phyloP scores from a whole-genome alignment of 2,888 invertebrate species.

The Tryphoninae sp. region DNA sequence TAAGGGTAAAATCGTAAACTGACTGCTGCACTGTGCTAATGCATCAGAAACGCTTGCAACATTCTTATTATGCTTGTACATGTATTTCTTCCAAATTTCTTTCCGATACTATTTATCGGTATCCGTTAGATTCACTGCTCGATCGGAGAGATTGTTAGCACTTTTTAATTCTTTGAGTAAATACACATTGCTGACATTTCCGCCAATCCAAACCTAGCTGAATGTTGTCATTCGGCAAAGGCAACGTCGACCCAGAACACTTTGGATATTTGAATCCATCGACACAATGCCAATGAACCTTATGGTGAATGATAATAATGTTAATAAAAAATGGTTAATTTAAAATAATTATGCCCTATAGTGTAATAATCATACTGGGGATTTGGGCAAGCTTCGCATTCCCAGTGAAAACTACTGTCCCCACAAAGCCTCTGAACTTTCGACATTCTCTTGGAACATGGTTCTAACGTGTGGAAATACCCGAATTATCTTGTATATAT shows the following conservation, averaged over 20 bases:
- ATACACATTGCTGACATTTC: constrained; percentile 65
- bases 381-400: constrained; percentile 87
- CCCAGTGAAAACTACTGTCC: constrained; percentile 91
- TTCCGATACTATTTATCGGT: constrained; percentile 55
- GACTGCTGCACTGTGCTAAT: constrained; percentile 83
- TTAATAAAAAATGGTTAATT: constrained; percentile 12
- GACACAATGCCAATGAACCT: constrained; percentile 32
- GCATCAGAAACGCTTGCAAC: constrained; percentile 81
- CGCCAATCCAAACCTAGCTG: constrained; percentile 78
- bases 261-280: constrained; percentile 79
- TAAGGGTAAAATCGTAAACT: constrained; percentile 42
- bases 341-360: constrained; percentile 66
- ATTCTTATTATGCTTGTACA: constrained; percentile 83
- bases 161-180: constrained; percentile 74
- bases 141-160: constrained; percentile 74
- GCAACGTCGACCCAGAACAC: constrained; percentile 78
- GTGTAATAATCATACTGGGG: constrained; percentile 73
- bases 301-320: not conserved
- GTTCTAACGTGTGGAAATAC: constrained; percentile 80
- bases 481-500: not conserved
- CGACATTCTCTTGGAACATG: constrained; percentile 87
- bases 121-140: constrained; percentile 66
- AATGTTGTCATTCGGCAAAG: constrained; percentile 68
- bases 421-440: constrained; percentile 85
- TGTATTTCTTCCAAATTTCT: constrained; percentile 78